Conservation (phyloP, 2,888 invertebrate genomes). For the Halictus quadricinctus region DNA sequence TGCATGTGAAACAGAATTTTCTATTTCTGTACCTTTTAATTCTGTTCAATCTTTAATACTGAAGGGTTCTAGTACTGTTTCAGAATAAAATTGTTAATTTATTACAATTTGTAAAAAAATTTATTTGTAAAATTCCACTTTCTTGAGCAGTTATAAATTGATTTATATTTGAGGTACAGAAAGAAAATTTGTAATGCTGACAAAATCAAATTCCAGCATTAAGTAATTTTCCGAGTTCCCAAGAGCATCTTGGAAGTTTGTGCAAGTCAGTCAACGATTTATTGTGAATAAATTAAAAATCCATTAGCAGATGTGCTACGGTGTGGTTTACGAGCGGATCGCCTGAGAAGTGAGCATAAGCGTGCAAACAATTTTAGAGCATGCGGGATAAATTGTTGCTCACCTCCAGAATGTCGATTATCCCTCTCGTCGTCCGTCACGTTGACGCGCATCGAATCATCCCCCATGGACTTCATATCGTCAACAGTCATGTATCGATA, state of each 20-base stretch:
- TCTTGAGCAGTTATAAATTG: no score
- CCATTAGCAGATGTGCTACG: not conserved
- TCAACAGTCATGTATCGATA: constrained; percentile 97
- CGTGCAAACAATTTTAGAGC: not conserved
- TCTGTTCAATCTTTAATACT: no score
- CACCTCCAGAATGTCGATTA: constrained; percentile 84
- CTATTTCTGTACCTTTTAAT: no score
- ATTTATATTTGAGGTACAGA: no score
- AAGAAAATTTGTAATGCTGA: no score
- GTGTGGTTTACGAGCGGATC: not conserved
- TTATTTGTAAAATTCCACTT: no score
- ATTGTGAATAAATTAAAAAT: constrained; percentile 3
- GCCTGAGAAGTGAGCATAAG: not conserved
- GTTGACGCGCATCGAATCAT: constrained; percentile 96
- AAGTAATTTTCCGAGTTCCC: not conserved
- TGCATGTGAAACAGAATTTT: no score
- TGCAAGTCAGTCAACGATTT: not conserved
- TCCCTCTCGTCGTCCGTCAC: constrained; percentile 95
- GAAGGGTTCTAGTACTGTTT: no score
- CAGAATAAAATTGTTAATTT: no score
- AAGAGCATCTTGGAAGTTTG: no score
- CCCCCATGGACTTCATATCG: constrained; percentile 97
- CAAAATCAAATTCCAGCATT: not conserved
- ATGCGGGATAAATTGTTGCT: constrained; percentile 42
- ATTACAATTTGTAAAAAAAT: no score